Conservation (phyloP, 2,888 invertebrate species). For the Mycalesis mineus region DNA sequence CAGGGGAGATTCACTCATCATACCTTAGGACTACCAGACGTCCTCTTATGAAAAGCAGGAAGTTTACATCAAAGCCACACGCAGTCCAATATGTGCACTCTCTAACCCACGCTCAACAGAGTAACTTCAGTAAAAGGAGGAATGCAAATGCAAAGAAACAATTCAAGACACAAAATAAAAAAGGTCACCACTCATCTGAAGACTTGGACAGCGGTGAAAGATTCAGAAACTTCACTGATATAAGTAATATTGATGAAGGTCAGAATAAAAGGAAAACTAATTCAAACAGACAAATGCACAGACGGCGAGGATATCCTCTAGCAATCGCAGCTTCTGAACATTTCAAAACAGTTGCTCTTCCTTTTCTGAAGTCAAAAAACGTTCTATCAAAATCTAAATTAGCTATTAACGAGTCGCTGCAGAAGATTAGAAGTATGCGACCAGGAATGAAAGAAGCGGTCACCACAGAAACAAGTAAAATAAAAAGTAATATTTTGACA, state of each 20-base stretch:
- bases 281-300: background rate
- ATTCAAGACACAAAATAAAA: background rate
- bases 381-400: background rate
- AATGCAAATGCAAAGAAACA: background rate
- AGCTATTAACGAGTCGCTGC: background rate
- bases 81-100: background rate
- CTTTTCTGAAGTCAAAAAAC: background rate
- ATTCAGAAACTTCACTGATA: background rate
- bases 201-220: background rate
- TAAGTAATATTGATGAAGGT: background rate
- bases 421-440: background rate
- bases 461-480: background rate
- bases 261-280: background rate
- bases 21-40: conserved; percentile 2
- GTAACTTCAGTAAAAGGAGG: background rate
- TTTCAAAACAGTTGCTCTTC: background rate
- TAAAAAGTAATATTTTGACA: background rate
- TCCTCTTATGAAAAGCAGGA: conserved; percentile 7
- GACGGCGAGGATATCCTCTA: background rate
- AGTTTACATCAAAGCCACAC: conserved; percentile 9
- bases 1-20: background rate
- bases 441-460: background rate
- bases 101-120: background rate
- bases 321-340: conserved; percentile 4
- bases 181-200: background rate